Base-by-base conservation (phyloP, 2,888 invertebrate genomes). In the Plebejus argus region DNA sequence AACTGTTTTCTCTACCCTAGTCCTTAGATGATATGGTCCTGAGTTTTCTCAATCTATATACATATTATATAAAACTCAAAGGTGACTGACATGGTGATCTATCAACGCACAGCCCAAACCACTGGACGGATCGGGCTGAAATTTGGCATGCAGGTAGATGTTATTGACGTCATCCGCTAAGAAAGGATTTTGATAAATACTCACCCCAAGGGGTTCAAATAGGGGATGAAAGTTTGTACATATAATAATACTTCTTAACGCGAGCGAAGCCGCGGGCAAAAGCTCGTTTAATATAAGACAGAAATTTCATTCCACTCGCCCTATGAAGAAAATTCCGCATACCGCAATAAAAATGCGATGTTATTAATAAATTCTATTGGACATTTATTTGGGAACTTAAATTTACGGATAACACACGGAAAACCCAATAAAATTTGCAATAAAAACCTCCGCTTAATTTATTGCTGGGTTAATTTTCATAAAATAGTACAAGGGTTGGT, bases 401-500 rank as follows among this genome's bases (percentile, higher is more conserved):
- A 61, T 20, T 23, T 61, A 15, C 18, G 66, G 66, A 28, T 66
- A 66, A 6, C 28, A 33, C 4, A 28, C 66, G 23, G 15, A 28
- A 66, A 6, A 28, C 15, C 28, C 66, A 66, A 66, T 66, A 66
- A 28, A 66, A 28, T 28, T 28, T 28, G 66, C 28, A 66, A 66
- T 15, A 66, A 61, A 20, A 28, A 66, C 15, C 61, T 12, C 23
- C 33, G 12, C 15, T 66, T 66, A 66, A 33, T 33, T 66, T 66
- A 28, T 15, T 28, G 28, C 15, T 12, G 66, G 66, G 61, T 66
- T 66, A 10, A 66, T 28, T 66, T 66, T 66, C 66, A 28, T 28
- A 10, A 66, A 28, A 66, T 28, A 66, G 53, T 20, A 18, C 20
- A 20, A 28, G 53, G 74, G 74, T 74, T 53, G 72, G 23, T 74